phyloP scores from a whole-genome alignment of 2,113 vertebrate species.

The Etheostoma cragini region DNA sequence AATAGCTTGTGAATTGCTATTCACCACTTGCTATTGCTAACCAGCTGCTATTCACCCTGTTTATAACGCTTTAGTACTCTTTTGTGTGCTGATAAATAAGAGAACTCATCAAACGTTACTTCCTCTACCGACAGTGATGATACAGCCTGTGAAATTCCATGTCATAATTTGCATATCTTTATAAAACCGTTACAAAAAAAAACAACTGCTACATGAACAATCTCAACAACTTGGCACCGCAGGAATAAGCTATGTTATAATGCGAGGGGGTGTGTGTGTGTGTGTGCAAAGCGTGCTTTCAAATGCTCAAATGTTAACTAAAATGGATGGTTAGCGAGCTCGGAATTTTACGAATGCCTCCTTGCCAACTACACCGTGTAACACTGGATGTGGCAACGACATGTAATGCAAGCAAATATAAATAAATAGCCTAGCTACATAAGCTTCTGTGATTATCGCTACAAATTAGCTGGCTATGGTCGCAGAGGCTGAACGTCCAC shows the following conservation, averaged over 20 bases:
- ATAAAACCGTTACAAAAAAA: neutral
- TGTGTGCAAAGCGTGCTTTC: conserved; percentile 62
- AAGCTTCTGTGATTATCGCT: conserved; percentile 1
- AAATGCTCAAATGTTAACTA: conserved; percentile 28
- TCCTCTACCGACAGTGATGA: conserved; percentile 2
- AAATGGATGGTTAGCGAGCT: conserved; percentile 49
- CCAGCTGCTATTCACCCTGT: neutral
- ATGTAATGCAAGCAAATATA: neutral
- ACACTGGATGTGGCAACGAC: neutral
- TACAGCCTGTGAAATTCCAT: neutral
- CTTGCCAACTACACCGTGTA: neutral
- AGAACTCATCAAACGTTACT: conserved; percentile 14
- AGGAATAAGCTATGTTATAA: neutral
- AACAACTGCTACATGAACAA: conserved; percentile 5
- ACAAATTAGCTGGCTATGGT: conserved; percentile 36
- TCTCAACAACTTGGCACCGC: neutral
- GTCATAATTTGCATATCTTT: neutral
- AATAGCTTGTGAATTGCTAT: neutral
- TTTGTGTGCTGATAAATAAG: neutral
- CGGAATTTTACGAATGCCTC: neutral
- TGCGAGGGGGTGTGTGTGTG: conserved; percentile 53
- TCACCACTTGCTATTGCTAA: neutral
- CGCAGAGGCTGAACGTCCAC: neutral
- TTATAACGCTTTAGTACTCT: no score
- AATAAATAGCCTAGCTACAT: neutral